Evolutionary conservation across 2,113 vertebrate species (phyloP), one percentile per base, ranked within the genome.

Genomic region (Pristiophorus japonicus): DNA sequence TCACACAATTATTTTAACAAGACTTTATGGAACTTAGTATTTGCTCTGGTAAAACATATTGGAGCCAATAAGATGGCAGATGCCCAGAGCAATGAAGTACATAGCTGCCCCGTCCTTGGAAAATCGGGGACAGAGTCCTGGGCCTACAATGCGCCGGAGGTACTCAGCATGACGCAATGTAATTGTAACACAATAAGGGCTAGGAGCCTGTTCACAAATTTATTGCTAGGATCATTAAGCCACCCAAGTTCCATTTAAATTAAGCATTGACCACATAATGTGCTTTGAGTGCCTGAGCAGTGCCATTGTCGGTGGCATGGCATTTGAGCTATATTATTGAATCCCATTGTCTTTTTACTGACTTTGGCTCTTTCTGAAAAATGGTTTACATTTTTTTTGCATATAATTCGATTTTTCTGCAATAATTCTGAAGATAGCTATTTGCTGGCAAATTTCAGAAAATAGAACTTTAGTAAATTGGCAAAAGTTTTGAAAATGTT

Each of bases 401-500:
- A 65, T 20, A 38, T 63, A 63, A 59, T 91, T 91, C 12, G 55
- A 91, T 92, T 65, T 34, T 62, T 38, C 34, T 42, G 59, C 34
- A 22, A 92, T 38, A 92, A 7, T 63, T 92, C 59, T 38, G n/a
- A n/a, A 63, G 65, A 38, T 55, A 90, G 18, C 88, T 51, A 59
- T 38, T 38, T 10, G 16, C 59, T 38, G 55, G n/a, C 59, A 63
- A 38, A 59, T 92, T 65, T 62, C 24, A 7, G 34, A 65, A 88
- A 59, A 88, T 63, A 65, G 59, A 63, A n/a, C 14, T 42, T 81
- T 81, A 18, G 38, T 45, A 81, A 20, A 81, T 81, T 5, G 42
- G 18, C 78, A 16, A 16, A 59, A 62, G 14, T 62, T 92, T 92
- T 92, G 88, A 63, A 90, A 92, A 63, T 63, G 88, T 92, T 92